Conservation (phyloP, 2,888 invertebrate genomes). For the Apotomis turbidana region DNA sequence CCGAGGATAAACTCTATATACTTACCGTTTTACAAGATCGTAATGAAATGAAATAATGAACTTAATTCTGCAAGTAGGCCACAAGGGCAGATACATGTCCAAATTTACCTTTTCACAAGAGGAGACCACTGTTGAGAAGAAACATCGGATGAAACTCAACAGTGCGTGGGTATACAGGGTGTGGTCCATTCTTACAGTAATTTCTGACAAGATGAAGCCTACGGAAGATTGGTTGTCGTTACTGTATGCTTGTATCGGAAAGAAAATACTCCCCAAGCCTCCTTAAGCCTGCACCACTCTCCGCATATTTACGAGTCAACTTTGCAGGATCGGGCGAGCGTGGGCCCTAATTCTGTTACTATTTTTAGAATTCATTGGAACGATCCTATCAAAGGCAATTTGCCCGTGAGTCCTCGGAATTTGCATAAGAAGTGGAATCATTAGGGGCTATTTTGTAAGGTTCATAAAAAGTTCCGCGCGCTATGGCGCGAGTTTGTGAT, state of each 20-base stretch:
- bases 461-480: conserved; percentile 20
- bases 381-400: conserved; percentile 37
- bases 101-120: too few species aligned
- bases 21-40: too few species aligned
- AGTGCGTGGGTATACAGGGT: too few species aligned
- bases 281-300: conserved; percentile 6
- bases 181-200: not conserved
- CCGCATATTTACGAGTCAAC: conserved; percentile 28
- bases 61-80: too few species aligned
- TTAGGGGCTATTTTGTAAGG: conserved; percentile 30
- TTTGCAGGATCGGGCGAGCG: conserved; percentile 6
- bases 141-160: too few species aligned
- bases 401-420: conserved; percentile 26
- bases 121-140: too few species aligned
- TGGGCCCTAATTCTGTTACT: conserved; percentile 21
- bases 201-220: not conserved
- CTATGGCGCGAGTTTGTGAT: conserved; percentile 9
- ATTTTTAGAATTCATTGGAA: conserved; percentile 37
- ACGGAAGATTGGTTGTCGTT: not conserved
- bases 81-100: too few species aligned
- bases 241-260: conserved; percentile 11
- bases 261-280: not conserved
- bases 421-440: conserved; percentile 36
- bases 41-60: too few species aligned
- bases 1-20: too few species aligned